phyloP scores from a whole-genome alignment of 2,888 invertebrate genomes.

The Brachypalpus laphriformis region DNA sequence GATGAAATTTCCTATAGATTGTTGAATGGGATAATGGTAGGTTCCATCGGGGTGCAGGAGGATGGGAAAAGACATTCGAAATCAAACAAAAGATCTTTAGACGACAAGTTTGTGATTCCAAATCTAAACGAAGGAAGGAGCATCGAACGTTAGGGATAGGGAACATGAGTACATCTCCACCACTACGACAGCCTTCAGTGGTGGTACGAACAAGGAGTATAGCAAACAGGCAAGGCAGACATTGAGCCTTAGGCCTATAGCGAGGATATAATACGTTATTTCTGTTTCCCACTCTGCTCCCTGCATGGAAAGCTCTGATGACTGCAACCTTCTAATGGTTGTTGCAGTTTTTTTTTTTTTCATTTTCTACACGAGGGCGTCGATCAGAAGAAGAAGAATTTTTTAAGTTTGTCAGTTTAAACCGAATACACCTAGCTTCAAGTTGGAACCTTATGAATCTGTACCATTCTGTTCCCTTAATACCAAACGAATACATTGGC shows the following conservation, averaged over 20 bases:
- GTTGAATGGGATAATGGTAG: slow-evolving; percentile 48
- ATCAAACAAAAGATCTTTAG: slow-evolving; percentile 68
- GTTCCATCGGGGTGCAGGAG: neutral
- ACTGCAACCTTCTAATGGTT: slow-evolving; percentile 38
- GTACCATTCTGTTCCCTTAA: no score
- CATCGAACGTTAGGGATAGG: slow-evolving; percentile 37
- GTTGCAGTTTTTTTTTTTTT: neutral
- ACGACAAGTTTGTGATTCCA: slow-evolving; percentile 67
- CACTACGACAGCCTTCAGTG: neutral
- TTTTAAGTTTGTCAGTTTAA: no score
- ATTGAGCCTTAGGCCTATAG: slow-evolving; percentile 61
- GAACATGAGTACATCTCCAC: slow-evolving; percentile 4
- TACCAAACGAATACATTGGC: no score
- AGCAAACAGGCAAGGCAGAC: slow-evolving; percentile 41
- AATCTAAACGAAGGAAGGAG: slow-evolving; percentile 60
- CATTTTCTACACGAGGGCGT: neutral
- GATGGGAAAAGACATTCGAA: slow-evolving; percentile 53
- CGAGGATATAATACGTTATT: slow-evolving; percentile 47
- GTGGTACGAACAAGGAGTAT: neutral
- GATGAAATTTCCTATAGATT: slow-evolving; percentile 38
- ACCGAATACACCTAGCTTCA: no score
- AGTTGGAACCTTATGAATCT: no score
- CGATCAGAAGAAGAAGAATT: slow-evolving; percentile 9
- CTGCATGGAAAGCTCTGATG: neutral
- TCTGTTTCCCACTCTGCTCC: slow-evolving; percentile 5